Conservation (phyloP, 2,888 invertebrate genomes). For the Catocala nupta region DNA sequence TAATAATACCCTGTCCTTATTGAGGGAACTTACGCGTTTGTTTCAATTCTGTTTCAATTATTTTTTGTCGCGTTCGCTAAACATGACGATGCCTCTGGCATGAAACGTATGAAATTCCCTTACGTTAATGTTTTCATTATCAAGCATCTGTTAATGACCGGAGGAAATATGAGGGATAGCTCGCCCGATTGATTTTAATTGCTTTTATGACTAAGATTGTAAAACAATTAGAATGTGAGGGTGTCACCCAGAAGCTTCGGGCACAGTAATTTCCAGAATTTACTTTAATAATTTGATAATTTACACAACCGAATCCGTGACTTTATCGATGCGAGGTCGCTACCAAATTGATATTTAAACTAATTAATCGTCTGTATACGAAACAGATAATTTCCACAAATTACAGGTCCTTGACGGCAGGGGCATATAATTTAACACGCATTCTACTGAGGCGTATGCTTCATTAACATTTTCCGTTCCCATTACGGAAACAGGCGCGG, state of each 20-base stretch:
- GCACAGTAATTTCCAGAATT: conserved; percentile 50
- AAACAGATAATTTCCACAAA: conserved; percentile 67
- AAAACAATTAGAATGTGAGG: conserved; percentile 61
- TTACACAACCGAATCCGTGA: conserved; percentile 31
- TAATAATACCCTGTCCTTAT: conserved; percentile 22
- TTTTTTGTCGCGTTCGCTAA: conserved; percentile 17
- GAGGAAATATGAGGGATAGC: conserved; percentile 57
- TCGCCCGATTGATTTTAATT: conserved; percentile 74
- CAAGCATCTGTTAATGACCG: conserved; percentile 59
- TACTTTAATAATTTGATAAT: conserved; percentile 46
- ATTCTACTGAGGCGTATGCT: conserved; percentile 68
- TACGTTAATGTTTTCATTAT: conserved; percentile 66
- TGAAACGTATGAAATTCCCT: conserved; percentile 36
- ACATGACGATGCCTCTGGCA: conserved; percentile 9
- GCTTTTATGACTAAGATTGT: conserved; percentile 68
- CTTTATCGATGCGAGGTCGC: conserved; percentile 25
- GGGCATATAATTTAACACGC: conserved; percentile 70
- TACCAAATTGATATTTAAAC: conserved; percentile 54
- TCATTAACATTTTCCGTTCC: conserved; percentile 83
- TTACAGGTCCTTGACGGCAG: conserved; percentile 60
- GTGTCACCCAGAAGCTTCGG: conserved; percentile 45
- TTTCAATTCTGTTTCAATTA: background rate
- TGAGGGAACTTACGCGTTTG: conserved; percentile 3
- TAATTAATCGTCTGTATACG: conserved; percentile 66
- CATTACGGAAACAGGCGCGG: conserved; percentile 79